These are phyloP conservation scores for Bruchidius siliquastri DNA, from an alignment of 2,888 invertebrate species.

Conservation along the genomic window DNA sequence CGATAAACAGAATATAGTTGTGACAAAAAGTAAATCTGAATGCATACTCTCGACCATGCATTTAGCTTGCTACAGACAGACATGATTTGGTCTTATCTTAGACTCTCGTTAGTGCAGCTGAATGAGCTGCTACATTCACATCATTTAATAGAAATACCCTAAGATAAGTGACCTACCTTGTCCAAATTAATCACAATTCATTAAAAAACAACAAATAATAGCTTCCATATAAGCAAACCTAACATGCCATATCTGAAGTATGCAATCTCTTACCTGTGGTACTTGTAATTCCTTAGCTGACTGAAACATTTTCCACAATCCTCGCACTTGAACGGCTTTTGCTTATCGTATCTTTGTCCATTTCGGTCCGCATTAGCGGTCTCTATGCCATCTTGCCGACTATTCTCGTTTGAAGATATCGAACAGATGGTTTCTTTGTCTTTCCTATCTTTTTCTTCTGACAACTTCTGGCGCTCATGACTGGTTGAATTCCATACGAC, in stretches of 20 bases:
- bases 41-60: too few relatives aligned
- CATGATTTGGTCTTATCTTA: too few relatives aligned
- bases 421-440: background rate
- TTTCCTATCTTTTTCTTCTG: background rate
- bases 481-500: background rate
- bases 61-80: too few relatives aligned
- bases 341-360: slow-evolving; percentile 19
- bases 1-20: too few relatives aligned
- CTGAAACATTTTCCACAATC: slow-evolving; percentile 80
- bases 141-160: too few relatives aligned
- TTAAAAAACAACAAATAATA: background rate
- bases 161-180: too few relatives aligned
- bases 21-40: too few relatives aligned
- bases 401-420: slow-evolving; percentile 1
- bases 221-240: background rate
- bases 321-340: slow-evolving; percentile 63
- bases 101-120: too few relatives aligned
- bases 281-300: slow-evolving; percentile 78
- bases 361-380: slow-evolving; percentile 7
- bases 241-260: background rate
- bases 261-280: slow-evolving; percentile 53
- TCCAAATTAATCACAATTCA: background rate
- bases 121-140: too few relatives aligned
- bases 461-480: background rate
- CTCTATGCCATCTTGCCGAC: background rate